Base-by-base conservation (phyloP, 2,113 vertebrate genomes). In the Thryonomys swinderianus region DNA sequence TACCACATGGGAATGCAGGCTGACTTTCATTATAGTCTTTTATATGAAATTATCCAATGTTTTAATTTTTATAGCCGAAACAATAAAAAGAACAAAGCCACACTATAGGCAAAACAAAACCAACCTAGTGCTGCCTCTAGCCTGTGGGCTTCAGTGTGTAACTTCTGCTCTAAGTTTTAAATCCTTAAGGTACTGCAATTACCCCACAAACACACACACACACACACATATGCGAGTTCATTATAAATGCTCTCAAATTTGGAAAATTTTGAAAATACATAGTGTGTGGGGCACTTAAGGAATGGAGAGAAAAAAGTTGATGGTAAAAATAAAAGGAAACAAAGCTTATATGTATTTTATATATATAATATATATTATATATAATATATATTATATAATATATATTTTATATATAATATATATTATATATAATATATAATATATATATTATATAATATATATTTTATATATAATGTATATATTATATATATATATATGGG, bases 231-330 rank as follows among this genome's bases (percentile, higher is more conserved):
- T 30, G 32, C 82, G 30, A 45, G 45, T 87, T 67, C 82, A 11
- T 73, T 90, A 59, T 59, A 73, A 92, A 93, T 67, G 8, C 34
- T 95, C 32, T 86, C 92, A 45, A 74, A 90, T 27, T 86, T 9
- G 6, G 69, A 95, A 95, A 96, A 80, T 82, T 69, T 23, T 88
- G 1, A 89, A 94, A 79, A 18, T 78, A 92, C 89, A 88, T 80
- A 87, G 59, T 88, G 78, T 57, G 4, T 66, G 1, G 40, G 71
- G 16, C 48, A 7, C 48, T 51, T 51, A 51, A 51, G 48, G 5
- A 51, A 51, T 7, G 48, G 10, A 51, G 48, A 7, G 48, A 51
- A 51, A 51, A 51, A 51, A 5, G 10, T 51, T 51, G 48, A 51
- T 51, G 48, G 48, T 51, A 51, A 51, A 51, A 51, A 51, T 51